Conservation (phyloP, 2,888 invertebrate genomes). For the Apodemia mormo region DNA sequence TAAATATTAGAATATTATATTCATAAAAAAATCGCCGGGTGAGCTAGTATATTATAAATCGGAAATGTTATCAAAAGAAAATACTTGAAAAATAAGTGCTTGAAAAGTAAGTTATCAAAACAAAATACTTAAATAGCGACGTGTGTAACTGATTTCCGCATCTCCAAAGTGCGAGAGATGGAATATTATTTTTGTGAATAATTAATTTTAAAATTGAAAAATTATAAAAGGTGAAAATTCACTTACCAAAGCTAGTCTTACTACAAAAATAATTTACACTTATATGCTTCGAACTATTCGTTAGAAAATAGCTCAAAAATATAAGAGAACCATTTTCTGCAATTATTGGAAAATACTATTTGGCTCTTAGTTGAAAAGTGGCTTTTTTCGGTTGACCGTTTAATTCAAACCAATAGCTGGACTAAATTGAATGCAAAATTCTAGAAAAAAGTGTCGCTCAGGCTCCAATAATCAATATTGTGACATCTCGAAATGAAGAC, state of each 20-base stretch:
- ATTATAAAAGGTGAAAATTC: background rate
- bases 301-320: background rate
- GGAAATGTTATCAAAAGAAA: too few species aligned
- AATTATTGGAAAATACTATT: constrained; percentile 1
- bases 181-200: too few species aligned
- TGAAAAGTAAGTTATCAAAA: too few species aligned
- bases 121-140: too few species aligned
- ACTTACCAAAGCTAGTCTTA: background rate
- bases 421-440: constrained; percentile 1
- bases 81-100: too few species aligned
- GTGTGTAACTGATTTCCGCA: too few species aligned
- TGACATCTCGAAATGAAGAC: constrained; percentile 31
- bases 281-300: background rate
- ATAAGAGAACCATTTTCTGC: background rate
- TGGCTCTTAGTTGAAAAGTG: constrained; percentile 5
- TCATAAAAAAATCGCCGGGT: too few species aligned
- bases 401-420: background rate
- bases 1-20: too few species aligned
- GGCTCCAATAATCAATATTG: constrained; percentile 20
- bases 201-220: too few species aligned
- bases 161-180: too few species aligned
- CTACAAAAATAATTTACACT: background rate
- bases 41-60: too few species aligned
- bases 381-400: constrained; percentile 5
- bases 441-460: background rate